Base-by-base conservation (phyloP, 1,140 invertebrate genomes). In the Yoshiicerus persimilis region DNA sequence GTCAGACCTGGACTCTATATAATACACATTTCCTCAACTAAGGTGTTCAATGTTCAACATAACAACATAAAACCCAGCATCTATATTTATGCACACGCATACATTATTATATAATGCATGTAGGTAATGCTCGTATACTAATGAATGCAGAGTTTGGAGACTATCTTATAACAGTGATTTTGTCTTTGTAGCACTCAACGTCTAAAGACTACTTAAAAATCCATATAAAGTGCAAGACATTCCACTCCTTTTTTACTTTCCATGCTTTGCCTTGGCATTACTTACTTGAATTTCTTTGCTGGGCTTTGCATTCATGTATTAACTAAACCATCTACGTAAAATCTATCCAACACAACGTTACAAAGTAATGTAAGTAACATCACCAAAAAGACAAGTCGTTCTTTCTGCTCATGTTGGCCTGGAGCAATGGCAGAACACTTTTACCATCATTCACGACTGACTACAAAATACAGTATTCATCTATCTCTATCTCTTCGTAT, bases 401-500 rank as follows among this genome's bases (percentile, higher is more conserved):
- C 70, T 32, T 80, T 32, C 34, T 38, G 75, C 32, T 38, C 75
- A 80, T 80, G 75, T 80, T 80, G 20, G 83, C 83, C 83, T 84
- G 38, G 83, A 84, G 83, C 83, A 84, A 84, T 84, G 83, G 83
- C 39, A 84, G 23, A 83, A 47, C 83, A 84, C 83, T 84, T n/a
- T n/a, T 30, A 84, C 83, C 47, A 84, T 56, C 47, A 56, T 84
- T 47, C 32, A 80, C 32, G 75, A 80, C 75, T 36, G n/a, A 16
- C 47, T 56, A n/a, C n/a, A n/a, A n/a, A n/a, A n/a, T n/a, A n/a
- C n/a, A n/a, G n/a, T n/a, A 56, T 56, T 56, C 47, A 80, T 80
- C 75, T 80, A 80, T 80, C 38, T 34, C 75, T 38, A 80, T 80
- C 75, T 38, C 32, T n/a, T 32, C 16, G 16, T 36, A 16, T 16